These are phyloP conservation scores for Rhinichthys klamathensis DNA, from an alignment of 2,113 vertebrate species.

Conservation along the genomic window DNA sequence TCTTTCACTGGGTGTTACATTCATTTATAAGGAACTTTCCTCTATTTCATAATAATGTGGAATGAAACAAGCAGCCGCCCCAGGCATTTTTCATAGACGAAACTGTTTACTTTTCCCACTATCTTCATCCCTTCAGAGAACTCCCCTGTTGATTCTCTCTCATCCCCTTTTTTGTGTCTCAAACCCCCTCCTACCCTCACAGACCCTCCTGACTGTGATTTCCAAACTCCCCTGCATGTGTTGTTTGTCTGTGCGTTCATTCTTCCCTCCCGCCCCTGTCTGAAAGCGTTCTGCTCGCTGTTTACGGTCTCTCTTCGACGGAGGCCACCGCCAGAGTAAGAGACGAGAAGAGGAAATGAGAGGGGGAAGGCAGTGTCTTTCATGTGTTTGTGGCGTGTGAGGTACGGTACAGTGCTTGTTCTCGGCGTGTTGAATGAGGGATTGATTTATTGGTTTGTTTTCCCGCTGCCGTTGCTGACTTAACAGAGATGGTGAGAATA, in stretches of 20 bases:
- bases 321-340: constrained; percentile 17
- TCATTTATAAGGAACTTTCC: not conserved
- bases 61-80: not conserved
- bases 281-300: constrained; percentile 16
- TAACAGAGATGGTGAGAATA: not conserved
- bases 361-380: constrained; percentile 22
- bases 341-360: constrained; percentile 10
- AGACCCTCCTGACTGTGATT: not conserved
- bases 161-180: not conserved
- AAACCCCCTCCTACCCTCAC: constrained; percentile 14
- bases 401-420: constrained; percentile 42
- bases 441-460: constrained; percentile 14
- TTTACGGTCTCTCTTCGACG: constrained; percentile 40
- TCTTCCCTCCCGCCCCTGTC: constrained; percentile 3
- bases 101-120: constrained; percentile 21
- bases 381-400: constrained; percentile 32
- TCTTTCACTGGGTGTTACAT: not conserved
- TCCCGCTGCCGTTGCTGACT: not conserved
- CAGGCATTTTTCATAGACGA: not conserved
- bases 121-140: not conserved
- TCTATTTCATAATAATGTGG: not conserved
- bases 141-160: constrained; percentile 12
- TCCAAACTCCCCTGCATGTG: not conserved
- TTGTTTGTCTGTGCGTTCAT: constrained; percentile 23
- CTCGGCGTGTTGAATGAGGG: not conserved